Percentiles rank a stretch among this genome's conserved stretches.
phyloP scores from a whole-genome alignment of 92 coral and sea anemone genomes.

The Zoanthus solanderi region DNA sequence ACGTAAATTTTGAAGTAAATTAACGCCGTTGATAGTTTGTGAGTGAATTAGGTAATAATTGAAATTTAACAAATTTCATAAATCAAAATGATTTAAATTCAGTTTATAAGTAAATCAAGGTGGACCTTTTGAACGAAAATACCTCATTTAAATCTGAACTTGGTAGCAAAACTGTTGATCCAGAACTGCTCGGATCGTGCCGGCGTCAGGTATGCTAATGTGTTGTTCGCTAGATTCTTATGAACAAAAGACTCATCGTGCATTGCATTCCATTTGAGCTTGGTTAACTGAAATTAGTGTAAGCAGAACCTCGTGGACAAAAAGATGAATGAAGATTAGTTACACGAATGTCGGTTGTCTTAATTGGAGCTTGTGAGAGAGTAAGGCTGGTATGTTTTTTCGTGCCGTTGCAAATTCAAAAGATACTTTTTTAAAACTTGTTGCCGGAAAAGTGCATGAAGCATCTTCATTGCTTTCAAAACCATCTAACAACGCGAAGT shows the following conservation, averaged over 20 bases:
- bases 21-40: not conserved
- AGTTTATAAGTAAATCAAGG: not conserved
- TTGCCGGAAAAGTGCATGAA: no score
- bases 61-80: not conserved
- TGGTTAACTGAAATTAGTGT: conserved; percentile 1
- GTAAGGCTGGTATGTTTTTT: not conserved
- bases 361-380: not conserved
- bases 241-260: not conserved
- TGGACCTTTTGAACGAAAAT: not conserved
- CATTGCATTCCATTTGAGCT: conserved; percentile 3
- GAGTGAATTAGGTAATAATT: not conserved
- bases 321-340: not conserved
- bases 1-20: not conserved
- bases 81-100: not conserved
- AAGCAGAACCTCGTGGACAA: not conserved
- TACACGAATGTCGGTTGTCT: not conserved
- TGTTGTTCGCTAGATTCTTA: not conserved
- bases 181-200: not conserved
- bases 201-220: conserved; percentile 1
- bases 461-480: no score
- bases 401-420: not conserved
- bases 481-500: no score
- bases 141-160: not conserved
- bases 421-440: no score
- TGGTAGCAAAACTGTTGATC: not conserved